Evolutionary conservation across 2,113 vertebrate species (phyloP), one percentile per base, ranked within the genome.

Genomic region (Hipposideros armiger): DNA sequence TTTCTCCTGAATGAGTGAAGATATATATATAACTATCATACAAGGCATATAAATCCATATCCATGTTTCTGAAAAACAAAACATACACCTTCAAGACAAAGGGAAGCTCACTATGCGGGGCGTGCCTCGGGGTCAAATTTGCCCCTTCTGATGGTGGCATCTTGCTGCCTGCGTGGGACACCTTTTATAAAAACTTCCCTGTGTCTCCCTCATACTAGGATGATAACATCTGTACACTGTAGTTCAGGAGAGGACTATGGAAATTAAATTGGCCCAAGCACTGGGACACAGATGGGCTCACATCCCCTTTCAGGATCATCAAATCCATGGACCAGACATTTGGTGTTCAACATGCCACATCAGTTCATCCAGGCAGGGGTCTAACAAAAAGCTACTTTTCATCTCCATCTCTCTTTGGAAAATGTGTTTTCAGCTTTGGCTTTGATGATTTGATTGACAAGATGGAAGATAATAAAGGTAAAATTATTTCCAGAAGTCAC

Each of bases 401-500:
- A 11, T 47, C 90, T 60, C 9, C 42, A 15, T 70, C 8, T 70
- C 54, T 93, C 14, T 17, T 62, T 73, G 9, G 2, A 24, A 94
- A 90, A 87, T 76, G 36, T 47, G 54, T 52, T 9, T 93, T 50
- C 91, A 96, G 88, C 5, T 52, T 92, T 64, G 87, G 42, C 76
- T 86, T 77, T 96, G 91, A 87, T 84, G 67, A 96, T 96, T 89
- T 97, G 96, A 96, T 89, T 69, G 96, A 97, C 87, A 98, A 90
- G 89, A 97, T 26, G 30, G 70, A 91, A 97, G 76, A 89, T 67
- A 86, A 93, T 62, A 95, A 78, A 86, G 87, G 98, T 64, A 56
- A 94, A 97, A 98, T 78, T 95, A 81, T 94, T 97, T 93, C 91
- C 87, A 98, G 91, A 96, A 98, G 94, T 84, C 11, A 89, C 93